These are phyloP conservation scores for Drosophila subpulchrella DNA, from an alignment of 1,140 invertebrate genomes.

Conservation along the genomic window DNA sequence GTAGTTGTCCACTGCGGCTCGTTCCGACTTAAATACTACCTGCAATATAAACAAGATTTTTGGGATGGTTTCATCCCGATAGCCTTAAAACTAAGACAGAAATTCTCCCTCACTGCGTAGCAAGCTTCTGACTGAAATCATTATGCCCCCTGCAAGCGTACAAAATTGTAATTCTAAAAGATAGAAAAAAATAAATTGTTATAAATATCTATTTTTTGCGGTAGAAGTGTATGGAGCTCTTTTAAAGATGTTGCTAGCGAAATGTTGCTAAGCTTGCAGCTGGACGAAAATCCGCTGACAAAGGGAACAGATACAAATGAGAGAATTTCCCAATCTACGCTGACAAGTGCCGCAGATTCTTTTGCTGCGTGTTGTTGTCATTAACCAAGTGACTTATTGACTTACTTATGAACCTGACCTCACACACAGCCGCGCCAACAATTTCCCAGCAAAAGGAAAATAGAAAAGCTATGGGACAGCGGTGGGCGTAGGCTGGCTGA, in stretches of 20 bases:
- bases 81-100: too few relatives aligned
- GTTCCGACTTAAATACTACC: too few relatives aligned
- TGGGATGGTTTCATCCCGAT: too few relatives aligned
- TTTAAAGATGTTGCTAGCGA: constrained; percentile 37
- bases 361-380: constrained; percentile 54
- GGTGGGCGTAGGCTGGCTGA: background rate
- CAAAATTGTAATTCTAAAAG: too few relatives aligned
- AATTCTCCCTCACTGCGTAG: too few relatives aligned
- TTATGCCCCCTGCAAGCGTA: too few relatives aligned
- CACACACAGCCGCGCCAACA: constrained; percentile 47
- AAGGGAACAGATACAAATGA: constrained; percentile 1
- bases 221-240: too few relatives aligned
- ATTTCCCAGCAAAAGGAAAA: constrained; percentile 9
- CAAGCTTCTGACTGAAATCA: too few relatives aligned
- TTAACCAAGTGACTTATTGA: constrained; percentile 80
- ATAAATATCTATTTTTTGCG: too few relatives aligned
- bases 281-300: constrained; percentile 32
- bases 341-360: constrained; percentile 13
- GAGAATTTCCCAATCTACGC: constrained; percentile 42
- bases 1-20: too few relatives aligned
- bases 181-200: too few relatives aligned
- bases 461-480: background rate
- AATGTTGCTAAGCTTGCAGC: constrained; percentile 36
- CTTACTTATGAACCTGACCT: constrained; percentile 81
- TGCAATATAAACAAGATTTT: too few relatives aligned